A percentile compares a stretch with the other conserved stretches of the same genome.
Evolutionary conservation across 1,140 invertebrate species (phyloP).

Genomic region (Macrobrachium rosenbergii): DNA sequence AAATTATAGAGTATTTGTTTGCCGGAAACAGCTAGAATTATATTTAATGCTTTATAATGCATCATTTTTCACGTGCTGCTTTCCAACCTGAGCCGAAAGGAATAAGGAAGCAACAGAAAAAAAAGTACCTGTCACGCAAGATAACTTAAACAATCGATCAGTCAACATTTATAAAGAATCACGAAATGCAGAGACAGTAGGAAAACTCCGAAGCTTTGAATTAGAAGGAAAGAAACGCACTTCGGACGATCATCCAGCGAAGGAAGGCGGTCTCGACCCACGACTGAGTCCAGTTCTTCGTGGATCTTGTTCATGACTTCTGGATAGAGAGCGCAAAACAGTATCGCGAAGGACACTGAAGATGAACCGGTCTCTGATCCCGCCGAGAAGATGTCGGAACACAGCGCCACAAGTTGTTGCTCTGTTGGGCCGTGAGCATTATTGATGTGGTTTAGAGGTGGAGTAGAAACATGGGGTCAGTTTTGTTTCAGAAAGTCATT

Average conservation of each 20-base stretch:
- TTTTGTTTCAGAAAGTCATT: not conserved
- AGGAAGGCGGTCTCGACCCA: slow-evolving; percentile 84
- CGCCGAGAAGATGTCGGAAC: slow-evolving; percentile 75
- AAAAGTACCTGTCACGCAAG: too few species aligned
- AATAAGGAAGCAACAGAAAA: too few species aligned
- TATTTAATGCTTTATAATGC: too few species aligned
- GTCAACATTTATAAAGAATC: too few species aligned
- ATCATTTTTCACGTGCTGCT: too few species aligned
- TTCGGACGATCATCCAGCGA: slow-evolving; percentile 83
- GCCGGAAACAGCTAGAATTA: too few species aligned
- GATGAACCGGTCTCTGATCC: slow-evolving; percentile 67
- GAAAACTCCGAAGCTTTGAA: slow-evolving; percentile 74
- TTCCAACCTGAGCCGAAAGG: too few species aligned
- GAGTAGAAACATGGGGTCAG: not conserved
- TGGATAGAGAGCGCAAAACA: slow-evolving; percentile 82
- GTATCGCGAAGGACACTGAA: slow-evolving; percentile 41
- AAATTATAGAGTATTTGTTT: too few species aligned
- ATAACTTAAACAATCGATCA: too few species aligned
- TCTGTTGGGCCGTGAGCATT: slow-evolving; percentile 41
- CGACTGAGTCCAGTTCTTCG: slow-evolving; percentile 87
- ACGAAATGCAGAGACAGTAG: too few species aligned
- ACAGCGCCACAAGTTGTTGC: slow-evolving; percentile 64
- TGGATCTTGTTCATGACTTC: slow-evolving; percentile 85
- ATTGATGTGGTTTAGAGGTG: not conserved
- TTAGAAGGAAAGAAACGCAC: slow-evolving; percentile 85